Conservation (phyloP, 2,888 invertebrate genomes). For the Acleris cristana region DNA sequence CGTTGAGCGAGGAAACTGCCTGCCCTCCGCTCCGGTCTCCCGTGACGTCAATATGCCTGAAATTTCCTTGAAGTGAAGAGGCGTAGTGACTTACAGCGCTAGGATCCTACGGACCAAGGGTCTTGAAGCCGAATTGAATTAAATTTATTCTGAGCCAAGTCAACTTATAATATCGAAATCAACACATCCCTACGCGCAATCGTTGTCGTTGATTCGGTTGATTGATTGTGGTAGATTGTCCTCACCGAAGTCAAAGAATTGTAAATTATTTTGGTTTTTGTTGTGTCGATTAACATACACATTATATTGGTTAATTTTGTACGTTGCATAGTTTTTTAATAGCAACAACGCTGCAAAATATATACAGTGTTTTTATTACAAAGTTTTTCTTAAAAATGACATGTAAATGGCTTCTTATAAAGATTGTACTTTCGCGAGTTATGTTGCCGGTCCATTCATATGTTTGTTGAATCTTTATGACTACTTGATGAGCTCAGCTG, state of each 20-base stretch:
- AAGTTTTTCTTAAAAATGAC: conserved; percentile 22
- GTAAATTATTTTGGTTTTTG: conserved; percentile 7
- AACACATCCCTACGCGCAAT: conserved; percentile 7
- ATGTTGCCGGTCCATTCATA: conserved; percentile 39
- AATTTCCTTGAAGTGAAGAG: too few relatives aligned
- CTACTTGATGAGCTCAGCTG: conserved; percentile 46
- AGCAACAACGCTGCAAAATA: not conserved
- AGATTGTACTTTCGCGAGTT: conserved; percentile 23
- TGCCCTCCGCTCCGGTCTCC: too few relatives aligned
- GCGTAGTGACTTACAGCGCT: too few relatives aligned
- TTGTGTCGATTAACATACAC: not conserved
- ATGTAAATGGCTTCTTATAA: conserved; percentile 32
- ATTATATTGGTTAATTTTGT: conserved; percentile 2
- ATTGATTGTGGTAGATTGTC: conserved; percentile 27
- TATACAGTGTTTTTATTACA: conserved; percentile 7
- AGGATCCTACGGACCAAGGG: too few relatives aligned
- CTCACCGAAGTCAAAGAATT: conserved; percentile 10
- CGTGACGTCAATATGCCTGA: too few relatives aligned
- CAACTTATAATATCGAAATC: not conserved
- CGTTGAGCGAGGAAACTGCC: too few relatives aligned
- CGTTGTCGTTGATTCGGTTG: conserved; percentile 11
- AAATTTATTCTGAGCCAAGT: too few relatives aligned
- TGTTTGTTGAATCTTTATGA: conserved; percentile 36
- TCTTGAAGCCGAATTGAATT: too few relatives aligned
- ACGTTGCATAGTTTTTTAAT: not conserved